Evolutionary conservation across 2,888 invertebrate genomes (phyloP), one percentile per base, ranked within the genome.

Genomic region (Megamerina dolium): DNA sequence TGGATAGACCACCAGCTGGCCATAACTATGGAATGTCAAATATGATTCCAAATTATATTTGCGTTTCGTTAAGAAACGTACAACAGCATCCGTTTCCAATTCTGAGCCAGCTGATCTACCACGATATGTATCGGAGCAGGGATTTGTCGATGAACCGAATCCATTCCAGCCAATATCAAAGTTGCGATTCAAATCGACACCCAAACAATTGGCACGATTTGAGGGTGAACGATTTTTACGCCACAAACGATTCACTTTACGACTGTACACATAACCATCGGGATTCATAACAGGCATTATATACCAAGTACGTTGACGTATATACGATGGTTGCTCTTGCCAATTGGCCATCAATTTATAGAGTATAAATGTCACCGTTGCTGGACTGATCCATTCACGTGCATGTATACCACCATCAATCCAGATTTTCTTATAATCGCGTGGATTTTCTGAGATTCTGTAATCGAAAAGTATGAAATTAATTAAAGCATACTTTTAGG

Each of bases 111-210:
- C 76, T 17, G 75, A 70, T 0, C 77, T 66, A 3, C 93, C 93
- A 33, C 85, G 81, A 60, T 78, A 93, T 29, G 83, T 87, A 55
- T 90, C 86, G 36, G 81, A 79, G 57, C 92, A 92, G 0, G 88
- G 86, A 56, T 68, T 58, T 18, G 58, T 54, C 6, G 68, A 66
- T 9, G 70, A 66, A 53, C 87, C 82, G 34, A 76, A 80, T 13
- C 89, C 83, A 19, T 83, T 87, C 90, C 90, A 93, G 42, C 85
- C 80, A 55, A 85, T 85, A 75, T 87, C 86, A 64, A 87, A 93
- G 68, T 93, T 93, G 48, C 93, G 78, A 65, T 90, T 90, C 10
- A 90, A 76, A 66, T 90, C 90, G 0, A 83, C 82, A 2, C 90
- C 90, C 2, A 77, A 66, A 59, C 89, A 88, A 9, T 70, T 66